These are phyloP conservation scores for Catonia carolina DNA, from an alignment of 2,888 invertebrate species.

Conservation along the genomic window DNA sequence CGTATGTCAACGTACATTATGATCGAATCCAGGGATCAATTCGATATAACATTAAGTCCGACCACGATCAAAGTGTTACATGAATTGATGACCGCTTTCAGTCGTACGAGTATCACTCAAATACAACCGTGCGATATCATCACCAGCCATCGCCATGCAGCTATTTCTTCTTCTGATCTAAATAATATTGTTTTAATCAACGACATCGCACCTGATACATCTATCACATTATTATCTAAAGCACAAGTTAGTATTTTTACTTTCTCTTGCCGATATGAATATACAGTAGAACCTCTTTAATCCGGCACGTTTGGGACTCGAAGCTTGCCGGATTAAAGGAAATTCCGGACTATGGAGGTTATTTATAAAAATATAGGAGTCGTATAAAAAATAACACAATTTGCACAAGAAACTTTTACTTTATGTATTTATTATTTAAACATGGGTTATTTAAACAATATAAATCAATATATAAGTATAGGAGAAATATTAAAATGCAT, in stretches of 20 bases:
- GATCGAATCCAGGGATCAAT: conserved; percentile 57
- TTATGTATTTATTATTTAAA: too few relatives aligned
- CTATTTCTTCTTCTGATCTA: conserved; percentile 40
- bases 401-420: too few relatives aligned
- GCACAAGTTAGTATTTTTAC: conserved; percentile 38
- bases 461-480: too few relatives aligned
- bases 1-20: conserved; percentile 58
- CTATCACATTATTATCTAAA: conserved; percentile 37
- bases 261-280: too few relatives aligned
- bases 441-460: too few relatives aligned
- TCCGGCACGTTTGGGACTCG: too few relatives aligned
- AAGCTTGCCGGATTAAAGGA: too few relatives aligned
- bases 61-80: conserved; percentile 53
- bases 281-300: too few relatives aligned
- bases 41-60: conserved; percentile 64
- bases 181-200: conserved; percentile 47
- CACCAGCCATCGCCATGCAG: background rate
- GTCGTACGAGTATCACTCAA: conserved; percentile 27
- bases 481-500: too few relatives aligned
- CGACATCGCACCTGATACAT: conserved; percentile 49
- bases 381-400: too few relatives aligned
- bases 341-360: too few relatives aligned
- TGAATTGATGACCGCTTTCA: conserved; percentile 43
- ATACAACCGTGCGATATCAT: background rate
- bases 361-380: too few relatives aligned